These are phyloP conservation scores for Drosophila cardini DNA, from an alignment of 1,140 invertebrate genomes.

Conservation along the genomic window DNA sequence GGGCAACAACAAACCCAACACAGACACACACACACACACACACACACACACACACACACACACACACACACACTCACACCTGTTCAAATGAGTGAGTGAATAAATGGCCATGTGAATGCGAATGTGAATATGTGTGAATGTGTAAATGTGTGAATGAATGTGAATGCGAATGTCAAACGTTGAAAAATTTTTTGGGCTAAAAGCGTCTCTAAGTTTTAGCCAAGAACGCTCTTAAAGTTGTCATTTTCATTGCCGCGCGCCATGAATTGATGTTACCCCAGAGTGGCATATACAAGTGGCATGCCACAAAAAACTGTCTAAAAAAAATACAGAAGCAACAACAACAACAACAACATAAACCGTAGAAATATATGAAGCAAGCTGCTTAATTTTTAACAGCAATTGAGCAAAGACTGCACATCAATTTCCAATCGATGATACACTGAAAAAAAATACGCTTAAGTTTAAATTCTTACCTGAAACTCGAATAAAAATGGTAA, in stretches of 20 bases:
- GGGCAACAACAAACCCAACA: constrained; percentile 38
- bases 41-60: background rate
- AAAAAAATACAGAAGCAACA: background rate
- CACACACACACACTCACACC: constrained; percentile 3
- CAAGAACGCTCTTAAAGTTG: constrained; percentile 35
- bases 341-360: background rate
- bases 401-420: too few relatives aligned
- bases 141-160: constrained; percentile 7
- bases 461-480: too few relatives aligned
- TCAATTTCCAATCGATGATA: too few relatives aligned
- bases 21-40: constrained; percentile 14
- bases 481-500: too few relatives aligned
- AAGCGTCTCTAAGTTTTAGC: constrained; percentile 12
- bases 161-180: constrained; percentile 3
- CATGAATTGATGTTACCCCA: constrained; percentile 40
- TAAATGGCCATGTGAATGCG: constrained; percentile 9
- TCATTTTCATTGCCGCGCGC: background rate
- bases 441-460: too few relatives aligned
- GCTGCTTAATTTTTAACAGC: constrained; percentile 31
- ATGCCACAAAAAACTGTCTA: constrained; percentile 12
- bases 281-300: constrained; percentile 26
- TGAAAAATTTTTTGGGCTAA: constrained; percentile 18
- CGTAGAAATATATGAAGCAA: background rate
- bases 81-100: constrained; percentile 21
- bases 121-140: too few relatives aligned